A percentile compares a stretch with the other conserved stretches of the same genome.
These are phyloP conservation scores for Drosophila histrio DNA, from an alignment of 2,888 invertebrate species.

Conservation along the genomic window DNA sequence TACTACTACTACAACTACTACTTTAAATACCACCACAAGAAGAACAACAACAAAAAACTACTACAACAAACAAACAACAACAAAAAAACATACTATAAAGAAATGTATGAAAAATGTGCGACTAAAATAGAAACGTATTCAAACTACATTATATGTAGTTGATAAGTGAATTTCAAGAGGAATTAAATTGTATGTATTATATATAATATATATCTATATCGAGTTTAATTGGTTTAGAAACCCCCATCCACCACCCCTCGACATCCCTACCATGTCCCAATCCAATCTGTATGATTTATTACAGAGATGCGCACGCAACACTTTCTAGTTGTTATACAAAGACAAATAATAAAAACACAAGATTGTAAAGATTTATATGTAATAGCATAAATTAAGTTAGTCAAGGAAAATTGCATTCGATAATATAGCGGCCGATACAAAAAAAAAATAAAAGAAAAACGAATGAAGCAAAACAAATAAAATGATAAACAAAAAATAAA, in stretches of 20 bases:
- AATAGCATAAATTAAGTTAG: conserved; percentile 79
- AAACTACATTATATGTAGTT: conserved; percentile 54
- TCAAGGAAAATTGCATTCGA: conserved; percentile 68
- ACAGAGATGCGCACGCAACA: conserved; percentile 50
- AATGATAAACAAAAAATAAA: conserved; percentile 26
- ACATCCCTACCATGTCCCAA: conserved; percentile 1
- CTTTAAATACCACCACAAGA: conserved; percentile 44
- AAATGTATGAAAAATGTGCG: conserved; percentile 29
- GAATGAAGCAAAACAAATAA: neutral
- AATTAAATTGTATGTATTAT: conserved; percentile 43
- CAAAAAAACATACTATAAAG: neutral
- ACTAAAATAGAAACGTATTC: conserved; percentile 42
- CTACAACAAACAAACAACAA: no score
- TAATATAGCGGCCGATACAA: conserved; percentile 49
- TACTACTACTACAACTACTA: conserved; percentile 44
- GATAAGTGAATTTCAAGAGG: conserved; percentile 51
- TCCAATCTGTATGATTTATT: conserved; percentile 26
- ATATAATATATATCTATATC: conserved; percentile 27
- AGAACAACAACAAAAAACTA: conserved; percentile 29
- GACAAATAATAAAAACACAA: conserved; percentile 67
- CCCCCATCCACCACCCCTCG: neutral
- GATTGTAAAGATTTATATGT: conserved; percentile 73
- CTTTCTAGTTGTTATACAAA: conserved; percentile 78
- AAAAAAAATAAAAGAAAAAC: neutral
- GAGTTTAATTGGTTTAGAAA: conserved; percentile 42